phyloP scores from a whole-genome alignment of 2,888 invertebrate species.

The Atethmia centrago region DNA sequence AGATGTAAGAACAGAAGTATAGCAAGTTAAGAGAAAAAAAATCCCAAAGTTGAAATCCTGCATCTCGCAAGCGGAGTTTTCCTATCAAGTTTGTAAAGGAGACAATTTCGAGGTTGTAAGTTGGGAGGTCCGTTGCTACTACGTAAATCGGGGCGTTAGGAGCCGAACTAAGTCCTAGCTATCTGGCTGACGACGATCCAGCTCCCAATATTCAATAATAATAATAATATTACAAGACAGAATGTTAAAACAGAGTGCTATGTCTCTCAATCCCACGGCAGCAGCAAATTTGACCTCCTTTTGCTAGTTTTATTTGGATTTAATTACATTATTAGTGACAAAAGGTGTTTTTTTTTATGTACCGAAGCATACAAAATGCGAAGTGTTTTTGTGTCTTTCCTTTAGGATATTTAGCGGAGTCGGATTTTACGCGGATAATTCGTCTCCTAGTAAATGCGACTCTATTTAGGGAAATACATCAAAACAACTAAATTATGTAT shows the following conservation, averaged over 20 bases:
- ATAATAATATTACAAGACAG: background rate
- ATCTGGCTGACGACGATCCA: slow-evolving; percentile 11
- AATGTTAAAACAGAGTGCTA: slow-evolving; percentile 7
- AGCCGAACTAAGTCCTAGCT: slow-evolving; percentile 34
- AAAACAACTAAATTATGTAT: no score
- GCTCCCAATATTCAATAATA: slow-evolving; percentile 4
- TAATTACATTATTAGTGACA: no score
- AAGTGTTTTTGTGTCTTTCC: no score
- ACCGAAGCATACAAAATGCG: no score
- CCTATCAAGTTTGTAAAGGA: background rate
- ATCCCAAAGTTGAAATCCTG: slow-evolving; percentile 22
- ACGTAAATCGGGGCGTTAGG: slow-evolving; percentile 27
- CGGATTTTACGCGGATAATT: no score
- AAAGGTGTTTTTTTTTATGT: no score
- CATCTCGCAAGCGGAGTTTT: slow-evolving; percentile 36
- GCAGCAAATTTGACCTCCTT: slow-evolving; percentile 15
- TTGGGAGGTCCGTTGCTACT: slow-evolving; percentile 53
- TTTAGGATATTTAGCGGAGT: no score
- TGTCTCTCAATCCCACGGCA: background rate
- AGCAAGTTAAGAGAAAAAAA: background rate
- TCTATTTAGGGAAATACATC: no score
- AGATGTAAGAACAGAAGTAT: background rate
- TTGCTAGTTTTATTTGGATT: background rate
- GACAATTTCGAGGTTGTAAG: fast-evolving
- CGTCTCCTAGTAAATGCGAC: no score